Percentiles rank a stretch among this genome's conserved stretches.
phyloP scores from a whole-genome alignment of 2,888 invertebrate genomes.

The Odontothrips loti region DNA sequence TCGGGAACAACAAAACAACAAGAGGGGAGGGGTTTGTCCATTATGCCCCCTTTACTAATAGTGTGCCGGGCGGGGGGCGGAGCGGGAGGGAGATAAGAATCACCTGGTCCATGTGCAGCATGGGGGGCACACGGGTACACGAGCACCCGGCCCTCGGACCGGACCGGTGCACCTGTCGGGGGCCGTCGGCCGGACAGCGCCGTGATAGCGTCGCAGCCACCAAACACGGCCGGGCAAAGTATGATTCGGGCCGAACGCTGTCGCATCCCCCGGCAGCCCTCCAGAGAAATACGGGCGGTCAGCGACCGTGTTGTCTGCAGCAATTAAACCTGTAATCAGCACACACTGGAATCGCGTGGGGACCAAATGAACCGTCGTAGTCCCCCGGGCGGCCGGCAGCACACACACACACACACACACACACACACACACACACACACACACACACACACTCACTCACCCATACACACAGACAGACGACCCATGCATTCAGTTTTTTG shows the following conservation, averaged over 20 bases:
- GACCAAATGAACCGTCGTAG: neutral
- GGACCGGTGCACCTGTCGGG: neutral
- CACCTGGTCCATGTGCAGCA: neutral
- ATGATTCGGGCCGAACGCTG: too few species aligned
- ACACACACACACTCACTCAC: neutral
- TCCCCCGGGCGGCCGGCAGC: neutral
- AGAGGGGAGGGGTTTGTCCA: neutral
- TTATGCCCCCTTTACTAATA: slow-evolving; percentile 6
- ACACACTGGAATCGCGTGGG: too few species aligned
- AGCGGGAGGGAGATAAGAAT: neutral
- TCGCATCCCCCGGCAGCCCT: too few species aligned
- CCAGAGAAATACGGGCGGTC: too few species aligned
- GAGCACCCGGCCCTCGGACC: too few species aligned
- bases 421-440: neutral
- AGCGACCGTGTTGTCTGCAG: neutral
- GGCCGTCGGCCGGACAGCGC: too few species aligned
- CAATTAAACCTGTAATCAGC: neutral
- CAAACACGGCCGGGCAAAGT: too few species aligned
- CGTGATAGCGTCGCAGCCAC: too few species aligned
- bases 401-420: neutral
- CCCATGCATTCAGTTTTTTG: neutral
- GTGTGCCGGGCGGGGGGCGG: neutral
- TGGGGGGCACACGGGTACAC: neutral
- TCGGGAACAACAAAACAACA: too few species aligned
- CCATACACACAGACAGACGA: neutral